Percentiles rank a stretch among this genome's conserved stretches.
Evolutionary conservation across 2,113 vertebrate species (phyloP).

Genomic region (Scortum barcoo): DNA sequence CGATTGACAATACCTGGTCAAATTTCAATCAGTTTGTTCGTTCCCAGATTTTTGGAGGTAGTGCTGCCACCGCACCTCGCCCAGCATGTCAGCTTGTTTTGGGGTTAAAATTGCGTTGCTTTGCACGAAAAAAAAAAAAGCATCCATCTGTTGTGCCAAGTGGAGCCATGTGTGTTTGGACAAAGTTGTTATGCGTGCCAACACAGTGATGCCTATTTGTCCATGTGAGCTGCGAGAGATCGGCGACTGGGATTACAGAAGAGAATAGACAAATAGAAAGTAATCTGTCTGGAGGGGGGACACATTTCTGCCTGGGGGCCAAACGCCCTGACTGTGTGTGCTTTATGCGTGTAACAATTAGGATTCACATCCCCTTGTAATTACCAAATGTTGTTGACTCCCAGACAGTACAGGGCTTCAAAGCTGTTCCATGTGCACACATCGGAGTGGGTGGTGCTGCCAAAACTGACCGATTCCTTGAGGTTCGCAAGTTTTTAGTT

Average conservation of each 20-base stretch:
- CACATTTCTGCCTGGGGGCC: constrained; percentile 39
- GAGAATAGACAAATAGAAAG: constrained; percentile 55
- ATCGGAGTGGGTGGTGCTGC: not conserved
- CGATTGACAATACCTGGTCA: constrained; percentile 23
- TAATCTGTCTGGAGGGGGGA: constrained; percentile 45
- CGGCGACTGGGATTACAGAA: constrained; percentile 43
- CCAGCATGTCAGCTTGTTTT: constrained; percentile 36
- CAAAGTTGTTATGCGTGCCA: constrained; percentile 49
- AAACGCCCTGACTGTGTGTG: constrained; percentile 51
- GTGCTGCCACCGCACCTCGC: constrained; percentile 37
- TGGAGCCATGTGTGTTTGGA: constrained; percentile 53
- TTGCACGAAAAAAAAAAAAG: constrained; percentile 26
- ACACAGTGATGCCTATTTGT: constrained; percentile 53
- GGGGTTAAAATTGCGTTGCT: constrained; percentile 45
- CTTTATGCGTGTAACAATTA: constrained; percentile 62
- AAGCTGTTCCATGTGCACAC: constrained; percentile 47
- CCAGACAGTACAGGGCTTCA: constrained; percentile 48
- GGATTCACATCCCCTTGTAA: constrained; percentile 56
- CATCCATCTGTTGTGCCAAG: constrained; percentile 61
- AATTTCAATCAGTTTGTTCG: constrained; percentile 46
- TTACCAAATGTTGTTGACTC: constrained; percentile 68
- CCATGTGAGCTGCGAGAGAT: constrained; percentile 24
- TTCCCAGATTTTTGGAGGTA: constrained; percentile 28
- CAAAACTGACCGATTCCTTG: constrained; percentile 2
- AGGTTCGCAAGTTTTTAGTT: constrained; percentile 3